phyloP scores from a whole-genome alignment of 1,140 invertebrate genomes.

The Sinonovacula constricta region DNA sequence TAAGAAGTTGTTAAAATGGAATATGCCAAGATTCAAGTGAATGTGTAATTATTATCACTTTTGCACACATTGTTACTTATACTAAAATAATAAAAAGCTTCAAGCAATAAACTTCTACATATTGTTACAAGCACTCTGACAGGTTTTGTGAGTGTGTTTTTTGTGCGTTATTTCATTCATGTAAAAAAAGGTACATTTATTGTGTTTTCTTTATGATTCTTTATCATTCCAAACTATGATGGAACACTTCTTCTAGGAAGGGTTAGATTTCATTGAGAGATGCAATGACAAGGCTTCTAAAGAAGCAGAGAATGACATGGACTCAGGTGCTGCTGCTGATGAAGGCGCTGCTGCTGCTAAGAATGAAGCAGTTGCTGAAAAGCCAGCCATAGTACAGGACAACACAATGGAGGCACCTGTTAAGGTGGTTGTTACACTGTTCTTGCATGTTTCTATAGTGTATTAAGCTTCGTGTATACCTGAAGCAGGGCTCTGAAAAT shows the following conservation, averaged over 20 bases:
- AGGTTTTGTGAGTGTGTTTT: not conserved
- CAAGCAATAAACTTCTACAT: not conserved
- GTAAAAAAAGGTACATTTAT: not conserved
- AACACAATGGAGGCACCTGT: not conserved
- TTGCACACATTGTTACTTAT: no score
- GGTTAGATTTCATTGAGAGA: not conserved
- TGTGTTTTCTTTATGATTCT: not conserved
- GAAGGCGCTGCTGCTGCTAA: no score
- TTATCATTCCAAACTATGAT: not conserved
- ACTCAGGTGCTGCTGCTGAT: no score
- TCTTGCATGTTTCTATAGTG: not conserved
- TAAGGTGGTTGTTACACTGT: not conserved
- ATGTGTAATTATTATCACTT: no score
- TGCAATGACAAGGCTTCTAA: not conserved
- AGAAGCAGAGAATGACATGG: not conserved
- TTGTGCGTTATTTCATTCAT: not conserved
- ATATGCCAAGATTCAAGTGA: no score
- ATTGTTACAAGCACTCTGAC: not conserved
- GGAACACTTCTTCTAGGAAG: not conserved
- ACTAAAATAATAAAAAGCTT: not conserved
- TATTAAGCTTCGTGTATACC: not conserved
- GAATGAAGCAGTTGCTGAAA: not conserved
- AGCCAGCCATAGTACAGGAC: not conserved
- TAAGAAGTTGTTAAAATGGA: no score
- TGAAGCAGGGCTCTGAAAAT: no score